Percentiles rank a stretch among this genome's conserved stretches.
phyloP scores from a whole-genome alignment of 2,113 vertebrate species.

The Sorex araneus region DNA sequence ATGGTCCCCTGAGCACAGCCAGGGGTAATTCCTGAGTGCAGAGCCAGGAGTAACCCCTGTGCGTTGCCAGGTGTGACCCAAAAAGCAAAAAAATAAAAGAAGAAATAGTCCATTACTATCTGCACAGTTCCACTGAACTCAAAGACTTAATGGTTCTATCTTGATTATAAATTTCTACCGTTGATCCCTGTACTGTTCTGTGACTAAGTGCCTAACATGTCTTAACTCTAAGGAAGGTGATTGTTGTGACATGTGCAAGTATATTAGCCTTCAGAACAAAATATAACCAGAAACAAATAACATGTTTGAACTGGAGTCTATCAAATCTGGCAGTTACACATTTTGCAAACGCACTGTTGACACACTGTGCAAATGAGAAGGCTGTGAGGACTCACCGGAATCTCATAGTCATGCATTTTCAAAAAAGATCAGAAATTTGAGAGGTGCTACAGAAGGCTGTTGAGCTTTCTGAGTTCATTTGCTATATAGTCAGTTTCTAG shows the following conservation, averaged over 20 bases:
- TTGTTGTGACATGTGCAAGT: background rate
- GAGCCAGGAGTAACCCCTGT: too few relatives aligned
- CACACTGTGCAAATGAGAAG: accelerated
- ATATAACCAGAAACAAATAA: background rate
- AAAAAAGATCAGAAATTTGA: accelerated
- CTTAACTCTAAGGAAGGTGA: background rate
- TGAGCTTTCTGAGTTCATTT: background rate
- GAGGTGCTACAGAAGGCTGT: accelerated
- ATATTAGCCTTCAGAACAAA: background rate
- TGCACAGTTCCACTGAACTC: too few relatives aligned
- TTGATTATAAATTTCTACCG: background rate
- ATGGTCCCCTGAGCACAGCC: too few relatives aligned
- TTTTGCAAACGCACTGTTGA: accelerated
- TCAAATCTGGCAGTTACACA: background rate
- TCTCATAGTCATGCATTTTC: accelerated
- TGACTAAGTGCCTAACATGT: background rate
- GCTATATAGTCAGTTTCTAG: background rate
- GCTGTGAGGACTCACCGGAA: accelerated
- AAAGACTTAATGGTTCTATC: background rate
- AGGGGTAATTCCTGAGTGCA: too few relatives aligned
- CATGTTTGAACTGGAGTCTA: background rate
- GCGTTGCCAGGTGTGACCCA: too few relatives aligned
- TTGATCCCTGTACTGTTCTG: background rate
- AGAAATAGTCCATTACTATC: background rate
- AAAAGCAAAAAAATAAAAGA: too few relatives aligned